These are phyloP conservation scores for Numenius arquata DNA, from an alignment of 2,113 vertebrate species.

Conservation along the genomic window DNA sequence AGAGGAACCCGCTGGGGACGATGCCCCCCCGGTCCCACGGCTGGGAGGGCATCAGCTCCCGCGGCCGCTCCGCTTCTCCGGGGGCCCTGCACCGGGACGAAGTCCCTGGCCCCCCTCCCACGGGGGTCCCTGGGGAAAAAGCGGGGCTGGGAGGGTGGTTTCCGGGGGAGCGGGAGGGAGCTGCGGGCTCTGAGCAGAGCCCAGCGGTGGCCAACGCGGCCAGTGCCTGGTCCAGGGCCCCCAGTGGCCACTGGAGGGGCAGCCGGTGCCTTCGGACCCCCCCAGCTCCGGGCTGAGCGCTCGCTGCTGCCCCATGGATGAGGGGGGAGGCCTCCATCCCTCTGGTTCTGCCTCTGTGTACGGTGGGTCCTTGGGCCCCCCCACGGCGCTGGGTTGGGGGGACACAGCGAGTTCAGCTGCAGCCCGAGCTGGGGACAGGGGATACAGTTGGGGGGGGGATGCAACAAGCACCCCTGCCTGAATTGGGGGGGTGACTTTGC, in stretches of 20 bases:
- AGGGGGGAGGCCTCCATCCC: rapidly evolving
- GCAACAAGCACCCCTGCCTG: background rate
- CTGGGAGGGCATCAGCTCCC: background rate
- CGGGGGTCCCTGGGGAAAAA: rapidly evolving
- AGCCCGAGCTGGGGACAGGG: background rate
- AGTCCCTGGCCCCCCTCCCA: too few species aligned
- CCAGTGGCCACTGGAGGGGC: rapidly evolving
- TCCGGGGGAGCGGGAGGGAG: background rate
- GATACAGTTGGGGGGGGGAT: background rate
- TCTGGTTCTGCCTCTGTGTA: background rate
- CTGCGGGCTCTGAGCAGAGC: background rate
- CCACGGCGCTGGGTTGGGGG: rapidly evolving
- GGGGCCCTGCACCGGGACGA: too few species aligned
- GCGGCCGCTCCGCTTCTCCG: background rate
- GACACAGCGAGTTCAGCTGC: background rate
- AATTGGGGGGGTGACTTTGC: background rate
- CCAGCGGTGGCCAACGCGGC: background rate
- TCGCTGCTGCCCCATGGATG: background rate
- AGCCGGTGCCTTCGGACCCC: background rate
- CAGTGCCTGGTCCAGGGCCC: background rate
- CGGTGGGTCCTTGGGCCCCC: background rate
- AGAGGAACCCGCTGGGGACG: background rate
- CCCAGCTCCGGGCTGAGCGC: background rate
- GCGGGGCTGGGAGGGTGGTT: rapidly evolving
- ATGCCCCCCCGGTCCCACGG: background rate